Evolutionary conservation across 1,140 invertebrate species (phyloP), one percentile per base, ranked within the genome.

Genomic region (Drosophila murphyi): DNA sequence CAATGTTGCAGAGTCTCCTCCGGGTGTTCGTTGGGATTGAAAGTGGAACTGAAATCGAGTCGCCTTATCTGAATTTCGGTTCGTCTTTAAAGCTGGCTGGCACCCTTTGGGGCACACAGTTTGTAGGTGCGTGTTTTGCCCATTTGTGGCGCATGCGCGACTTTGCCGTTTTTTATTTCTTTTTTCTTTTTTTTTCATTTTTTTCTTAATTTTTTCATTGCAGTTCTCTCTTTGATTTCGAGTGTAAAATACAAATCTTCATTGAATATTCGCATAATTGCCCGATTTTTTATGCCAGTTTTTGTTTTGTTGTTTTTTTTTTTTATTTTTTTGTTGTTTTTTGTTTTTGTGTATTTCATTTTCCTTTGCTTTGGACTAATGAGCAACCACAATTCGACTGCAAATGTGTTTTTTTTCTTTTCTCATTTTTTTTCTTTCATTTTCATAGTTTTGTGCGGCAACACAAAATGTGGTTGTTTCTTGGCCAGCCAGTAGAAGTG

Each of bases 251-350:
- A 43, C 28, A 69, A 79, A 85, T 71, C 51, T 85, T 75, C 64
- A 81, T 85, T 85, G 72, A 67, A 78, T 69, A 86, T 81, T 81
- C 82, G 79, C 81, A 83, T 85, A 85, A 86, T 81, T 81, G 74
- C 61, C 57, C 72, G 72, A 51, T 45, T 35, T 63, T 65, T 67
- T 51, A n/a, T 67, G 31, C 20, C 41, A 43, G 20, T 2, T 20
- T 20, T 20, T 20, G n/a, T n/a, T 20, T 20, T 20, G 20, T 20
- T 20, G 10, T 50, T 48, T 54, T 29, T 2, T 34, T 61, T 12
- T 65, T 2, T 39, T 31, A 54, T 56, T 45, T 35, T 4, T 54
- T 69, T 64, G 10, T 56, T 62, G 31, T 32, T 71, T 47, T 48
- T 61, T 43, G 3, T 68, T 31, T 34, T 10, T n/a, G 39, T 20